Base-by-base conservation (phyloP, 2,888 invertebrate genomes). In the Aelia acuminata region DNA sequence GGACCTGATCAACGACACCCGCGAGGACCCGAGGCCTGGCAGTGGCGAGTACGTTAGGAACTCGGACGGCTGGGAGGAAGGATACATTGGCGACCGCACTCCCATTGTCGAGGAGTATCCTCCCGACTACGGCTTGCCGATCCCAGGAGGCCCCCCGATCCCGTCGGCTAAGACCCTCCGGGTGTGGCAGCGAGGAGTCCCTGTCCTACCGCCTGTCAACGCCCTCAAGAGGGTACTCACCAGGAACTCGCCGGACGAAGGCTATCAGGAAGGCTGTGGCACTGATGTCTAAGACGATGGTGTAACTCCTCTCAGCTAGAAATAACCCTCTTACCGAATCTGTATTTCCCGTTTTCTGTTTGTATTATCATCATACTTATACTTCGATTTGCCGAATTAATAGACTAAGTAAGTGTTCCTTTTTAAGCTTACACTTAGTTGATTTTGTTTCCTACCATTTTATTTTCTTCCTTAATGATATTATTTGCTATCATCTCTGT, bases 241-340 rank as follows among this genome's bases (percentile, higher is more conserved):
- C 91, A 95, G 97, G 92, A 97, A 96, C 92, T 96, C 97, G 43
- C 96, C 97, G 75, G 98, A 98, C 92, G 97, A 98, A 93, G 97
- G 97, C 90, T 97, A 97, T 92, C 97, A 97, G 92, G 97, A 97
- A 93, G 97, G 97, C 91, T 97, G 97, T 93, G 97, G 97, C 91
- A 97, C 97, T 91, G 97, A 97, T 93, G 97, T 97, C 92, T 97
- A 96, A 94, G 31, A 85, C 70, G 85, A 39, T 75, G 47, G 87
- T 87, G 70, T 87, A 43, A n/a, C 48, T 70, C 39, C 43, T 48
- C 35, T 87, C 87, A 43, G 87, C 53, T 87, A 86, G 86, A 35
- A 47, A 70, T 47, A 31, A 47, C 87, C 87, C 87, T 87, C 87
- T 43, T 86, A 26, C 70, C 70, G n/a, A 87, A 63, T 47, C n/a